These are phyloP conservation scores for Corvus cornix DNA, from an alignment of 2,113 vertebrate genomes.

Conservation along the genomic window DNA sequence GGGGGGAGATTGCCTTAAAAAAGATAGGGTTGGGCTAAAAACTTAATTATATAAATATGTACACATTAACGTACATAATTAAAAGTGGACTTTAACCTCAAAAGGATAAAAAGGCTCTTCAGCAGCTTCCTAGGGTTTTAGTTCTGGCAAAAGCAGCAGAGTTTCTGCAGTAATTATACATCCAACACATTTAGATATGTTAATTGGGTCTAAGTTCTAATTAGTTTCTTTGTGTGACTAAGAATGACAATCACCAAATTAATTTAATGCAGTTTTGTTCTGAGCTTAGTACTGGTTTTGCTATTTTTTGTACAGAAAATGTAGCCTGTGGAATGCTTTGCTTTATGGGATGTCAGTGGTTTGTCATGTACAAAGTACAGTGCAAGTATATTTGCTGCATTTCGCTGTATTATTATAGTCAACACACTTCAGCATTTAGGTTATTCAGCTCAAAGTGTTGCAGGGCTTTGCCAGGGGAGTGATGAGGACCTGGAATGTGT, in stretches of 20 bases:
- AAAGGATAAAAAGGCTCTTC: conserved; percentile 49
- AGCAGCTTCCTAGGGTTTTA: conserved; percentile 51
- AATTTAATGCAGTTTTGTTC: conserved; percentile 63
- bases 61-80: conserved; percentile 32
- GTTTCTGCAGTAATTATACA: conserved; percentile 66
- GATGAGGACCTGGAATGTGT: neutral
- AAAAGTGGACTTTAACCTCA: conserved; percentile 44
- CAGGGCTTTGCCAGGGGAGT: neutral
- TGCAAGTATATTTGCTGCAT: neutral
- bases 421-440: neutral
- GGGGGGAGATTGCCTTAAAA: neutral
- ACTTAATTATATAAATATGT: conserved; percentile 48
- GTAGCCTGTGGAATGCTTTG: neutral
- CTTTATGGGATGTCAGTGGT: neutral
- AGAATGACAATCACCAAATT: conserved; percentile 59
- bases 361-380: neutral
- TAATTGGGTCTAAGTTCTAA: conserved; percentile 74
- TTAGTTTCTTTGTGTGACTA: conserved; percentile 71
- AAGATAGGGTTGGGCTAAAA: neutral
- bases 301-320: conserved; percentile 13
- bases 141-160: conserved; percentile 35
- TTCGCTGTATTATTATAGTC: neutral
- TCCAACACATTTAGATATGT: conserved; percentile 60
- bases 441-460: neutral
- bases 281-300: conserved; percentile 27